Base-by-base conservation (phyloP, 1,140 invertebrate genomes). In the Nasonia longicornis region DNA sequence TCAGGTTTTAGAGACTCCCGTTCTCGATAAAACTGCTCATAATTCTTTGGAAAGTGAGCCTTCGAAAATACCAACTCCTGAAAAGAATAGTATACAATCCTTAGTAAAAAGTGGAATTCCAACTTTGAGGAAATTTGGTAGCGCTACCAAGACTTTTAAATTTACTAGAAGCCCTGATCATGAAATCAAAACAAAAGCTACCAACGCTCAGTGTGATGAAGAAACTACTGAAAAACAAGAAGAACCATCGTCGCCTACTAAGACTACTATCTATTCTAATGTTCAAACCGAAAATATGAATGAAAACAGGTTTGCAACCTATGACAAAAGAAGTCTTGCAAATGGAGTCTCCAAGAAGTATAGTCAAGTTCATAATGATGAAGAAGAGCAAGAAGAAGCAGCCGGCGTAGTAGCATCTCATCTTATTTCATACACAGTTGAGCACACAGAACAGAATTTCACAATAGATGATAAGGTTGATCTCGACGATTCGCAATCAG, bases 1-100 rank as follows among this genome's bases (percentile, higher is more conserved):
- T 1, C 93, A 94, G 86, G 94, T 95, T 22, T 83, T 93, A 26
- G 89, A 89, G 31, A 88, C 87, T 82, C 86, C 89, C 2, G 79
- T 89, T 38, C 4, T 81, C 1, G n/a, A 75, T 52, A 83, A 83
- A 73, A 52, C 35, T 12, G 85, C 76, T 71, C 85, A 12, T n/a
- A 87, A 67, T 84, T 84, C 69, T 31, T 26, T 67, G 86, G 85
- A 66, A 82, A 87, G 88, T 91, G 31, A 85, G 88, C 73, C 86
- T 88, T n/a, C 84, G 86, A 74, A 89, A 88, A 26, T 87, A 89
- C 31, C 75, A 66, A 42, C 20, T 67, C 14, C 71, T 1, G 87
- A 74, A 31, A 86, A 80, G 20, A 79, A 80, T 8, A 77, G 67
- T 66, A 80, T 82, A n/a, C 77, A 64, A 12, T 83, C 77, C 84